phyloP scores from a whole-genome alignment of 2,888 invertebrate species.

The Auanema sp. region DNA sequence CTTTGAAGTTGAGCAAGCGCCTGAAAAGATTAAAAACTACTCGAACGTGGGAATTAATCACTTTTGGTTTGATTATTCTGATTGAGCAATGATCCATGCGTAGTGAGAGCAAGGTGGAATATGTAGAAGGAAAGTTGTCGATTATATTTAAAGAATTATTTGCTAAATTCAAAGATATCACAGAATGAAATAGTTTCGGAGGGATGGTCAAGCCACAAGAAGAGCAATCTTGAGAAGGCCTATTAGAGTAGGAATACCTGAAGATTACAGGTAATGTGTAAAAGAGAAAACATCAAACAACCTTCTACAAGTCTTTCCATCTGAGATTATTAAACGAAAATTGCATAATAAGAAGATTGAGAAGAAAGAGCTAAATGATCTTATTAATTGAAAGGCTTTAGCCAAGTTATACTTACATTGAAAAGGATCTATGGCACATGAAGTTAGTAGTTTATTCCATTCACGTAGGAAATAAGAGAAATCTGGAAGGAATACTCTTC shows the following conservation, averaged over 20 bases:
- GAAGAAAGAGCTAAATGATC: too few species aligned
- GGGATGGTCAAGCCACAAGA: slow-evolving; percentile 19
- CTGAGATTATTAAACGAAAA: too few species aligned
- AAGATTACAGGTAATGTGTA: not conserved
- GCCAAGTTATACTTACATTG: too few species aligned
- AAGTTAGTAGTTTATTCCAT: too few species aligned
- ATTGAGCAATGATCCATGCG: slow-evolving; percentile 33
- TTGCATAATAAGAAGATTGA: too few species aligned
- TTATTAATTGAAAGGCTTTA: too few species aligned
- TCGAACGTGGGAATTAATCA: not conserved
- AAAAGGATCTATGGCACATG: too few species aligned
- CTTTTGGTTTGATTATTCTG: slow-evolving; percentile 31
- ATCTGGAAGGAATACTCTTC: too few species aligned
- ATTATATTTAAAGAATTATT: slow-evolving; percentile 33
- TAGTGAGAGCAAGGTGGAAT: slow-evolving; percentile 28
- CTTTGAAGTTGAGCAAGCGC: slow-evolving; percentile 12
- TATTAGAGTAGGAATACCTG: slow-evolving; percentile 39
- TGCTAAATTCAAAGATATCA: slow-evolving; percentile 28
- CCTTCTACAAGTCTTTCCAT: too few species aligned
- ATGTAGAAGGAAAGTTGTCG: slow-evolving; percentile 24
- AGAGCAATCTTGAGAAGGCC: slow-evolving; percentile 39
- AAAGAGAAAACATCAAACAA: too few species aligned
- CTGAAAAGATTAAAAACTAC: slow-evolving; percentile 1
- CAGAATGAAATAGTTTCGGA: slow-evolving; percentile 27
- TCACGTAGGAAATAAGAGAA: too few species aligned